Percentiles rank a stretch among this genome's conserved stretches.
Evolutionary conservation across 2,113 vertebrate genomes (phyloP).

Genomic region (Chloropsis hardwickii): DNA sequence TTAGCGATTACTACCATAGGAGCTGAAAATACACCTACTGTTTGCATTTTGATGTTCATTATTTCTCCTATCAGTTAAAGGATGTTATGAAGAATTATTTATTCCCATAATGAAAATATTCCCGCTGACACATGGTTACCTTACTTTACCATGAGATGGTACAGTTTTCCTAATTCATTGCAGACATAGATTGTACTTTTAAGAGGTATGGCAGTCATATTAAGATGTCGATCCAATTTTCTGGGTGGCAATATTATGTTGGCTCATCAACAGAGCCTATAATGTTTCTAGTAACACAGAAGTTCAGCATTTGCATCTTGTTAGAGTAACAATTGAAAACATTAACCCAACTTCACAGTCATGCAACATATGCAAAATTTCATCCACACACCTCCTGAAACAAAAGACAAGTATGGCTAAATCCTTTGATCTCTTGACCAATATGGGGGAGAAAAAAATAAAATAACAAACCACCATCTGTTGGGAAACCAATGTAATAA

Average conservation of each 20-base stretch:
- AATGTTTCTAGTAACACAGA: neutral
- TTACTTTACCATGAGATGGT: neutral
- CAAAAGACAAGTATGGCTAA: conserved; percentile 34
- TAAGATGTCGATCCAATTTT: neutral
- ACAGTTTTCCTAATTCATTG: neutral
- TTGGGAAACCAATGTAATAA: conserved; percentile 57
- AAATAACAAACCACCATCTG: conserved; percentile 55
- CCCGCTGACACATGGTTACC: neutral
- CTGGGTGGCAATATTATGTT: neutral
- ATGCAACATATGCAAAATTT: conserved; percentile 54
- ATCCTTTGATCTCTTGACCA: conserved; percentile 65
- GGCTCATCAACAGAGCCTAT: neutral
- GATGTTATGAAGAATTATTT: neutral
- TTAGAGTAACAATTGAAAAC: conserved; percentile 61
- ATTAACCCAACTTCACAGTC: neutral
- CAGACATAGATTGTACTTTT: neutral
- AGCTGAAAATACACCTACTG: neutral
- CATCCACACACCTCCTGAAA: conserved; percentile 54
- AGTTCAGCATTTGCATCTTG: conserved; percentile 50
- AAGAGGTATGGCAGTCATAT: neutral
- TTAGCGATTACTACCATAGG: neutral
- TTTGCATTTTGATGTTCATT: neutral
- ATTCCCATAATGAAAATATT: neutral
- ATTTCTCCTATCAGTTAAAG: conserved; percentile 17
- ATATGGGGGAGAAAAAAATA: neutral